Evolutionary conservation across 2,888 invertebrate genomes (phyloP), one percentile per base, ranked within the genome.

Genomic region (Drosophila fungiperda): DNA sequence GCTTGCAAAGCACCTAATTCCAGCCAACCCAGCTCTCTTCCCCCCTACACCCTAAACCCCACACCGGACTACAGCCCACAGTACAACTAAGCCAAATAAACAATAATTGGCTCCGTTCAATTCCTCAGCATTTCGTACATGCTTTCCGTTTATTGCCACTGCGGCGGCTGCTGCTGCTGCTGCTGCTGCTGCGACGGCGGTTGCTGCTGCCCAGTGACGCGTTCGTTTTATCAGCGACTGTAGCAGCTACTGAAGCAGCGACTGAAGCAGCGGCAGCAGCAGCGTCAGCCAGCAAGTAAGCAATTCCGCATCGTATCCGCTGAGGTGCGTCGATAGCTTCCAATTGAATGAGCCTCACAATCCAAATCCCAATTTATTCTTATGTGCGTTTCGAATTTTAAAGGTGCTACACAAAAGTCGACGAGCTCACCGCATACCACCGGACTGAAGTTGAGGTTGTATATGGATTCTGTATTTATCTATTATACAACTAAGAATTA

Each of bases 41-140:
- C 11, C 17, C 2, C 1, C 29, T 29, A n/a, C 26, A 26, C 26
- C 26, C 26, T 26, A 26, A 1, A 26, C 26, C 26, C 4, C 29
- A 5, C 5, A 29, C 29, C 29, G 29, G 5, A 52, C 53, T 12
- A 38, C 23, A 29, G 20, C 36, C 17, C 58, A 33, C 66, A 49
- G 76, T 61, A 66, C 66, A 64, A 68, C 53, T 68, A 52, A 74
- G 73, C 73, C 75, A 89, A 83, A 86, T 80, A 83, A 88, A 88
- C 87, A 83, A 86, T 83, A 83, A 86, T 83, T 80, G 83, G 77
- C 71, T 74, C 67, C 71, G 71, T 71, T 80, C 76, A 71, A 80
- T 78, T 80, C 76, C 64, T 71, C 54, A 59, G 71, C 62, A 78
- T 80, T 80, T 80, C 67, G 64, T 80, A 71, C 67, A 78, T 76